phyloP scores from a whole-genome alignment of 1,140 invertebrate species.

The Antheraea mylitta region DNA sequence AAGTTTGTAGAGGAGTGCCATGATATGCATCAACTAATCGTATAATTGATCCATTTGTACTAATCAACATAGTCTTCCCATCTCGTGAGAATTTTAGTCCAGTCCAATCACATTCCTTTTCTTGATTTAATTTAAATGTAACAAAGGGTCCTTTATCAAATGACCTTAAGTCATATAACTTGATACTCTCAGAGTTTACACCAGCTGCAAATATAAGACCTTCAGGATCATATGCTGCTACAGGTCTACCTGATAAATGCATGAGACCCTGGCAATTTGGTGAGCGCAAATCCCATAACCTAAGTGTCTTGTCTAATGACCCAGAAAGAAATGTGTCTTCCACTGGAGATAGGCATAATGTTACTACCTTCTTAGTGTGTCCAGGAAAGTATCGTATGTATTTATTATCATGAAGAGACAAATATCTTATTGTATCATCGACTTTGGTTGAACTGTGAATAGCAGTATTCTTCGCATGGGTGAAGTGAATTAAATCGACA shows the following conservation, averaged over 20 bases:
- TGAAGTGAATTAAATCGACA: slow-evolving; percentile 98
- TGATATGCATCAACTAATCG: slow-evolving; percentile 98
- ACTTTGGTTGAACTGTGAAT: slow-evolving; percentile 99
- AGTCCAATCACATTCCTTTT: slow-evolving; percentile 98
- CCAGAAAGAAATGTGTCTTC: slow-evolving; percentile 99
- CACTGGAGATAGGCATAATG: slow-evolving; percentile 96
- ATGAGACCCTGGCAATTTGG: slow-evolving; percentile 99
- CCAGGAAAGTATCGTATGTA: slow-evolving; percentile 97
- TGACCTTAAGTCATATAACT: slow-evolving; percentile 96
- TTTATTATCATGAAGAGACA: slow-evolving; percentile 99
- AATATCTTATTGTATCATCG: slow-evolving; percentile 98
- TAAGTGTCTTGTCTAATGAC: slow-evolving; percentile 97
- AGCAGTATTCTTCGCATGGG: slow-evolving; percentile 98
- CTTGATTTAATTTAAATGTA: slow-evolving; percentile 96
- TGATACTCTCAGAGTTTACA: slow-evolving; percentile 98
- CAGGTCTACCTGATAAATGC: slow-evolving; percentile 96
- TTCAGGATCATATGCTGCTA: slow-evolving; percentile 99
- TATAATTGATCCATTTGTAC: slow-evolving; percentile 97
- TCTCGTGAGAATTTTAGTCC: slow-evolving; percentile 98
- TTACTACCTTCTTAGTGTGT: slow-evolving; percentile 98
- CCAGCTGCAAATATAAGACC: slow-evolving; percentile 99
- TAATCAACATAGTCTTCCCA: slow-evolving; percentile 98
- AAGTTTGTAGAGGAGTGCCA: slow-evolving; percentile 96
- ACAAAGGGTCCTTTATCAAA: slow-evolving; percentile 99
- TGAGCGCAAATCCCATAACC: slow-evolving; percentile 97